Evolutionary conservation across 2,797 vertebrate genomes (phyloP), one percentile per base, ranked within the genome.

Genomic region (Micromesistius poutassou): DNA sequence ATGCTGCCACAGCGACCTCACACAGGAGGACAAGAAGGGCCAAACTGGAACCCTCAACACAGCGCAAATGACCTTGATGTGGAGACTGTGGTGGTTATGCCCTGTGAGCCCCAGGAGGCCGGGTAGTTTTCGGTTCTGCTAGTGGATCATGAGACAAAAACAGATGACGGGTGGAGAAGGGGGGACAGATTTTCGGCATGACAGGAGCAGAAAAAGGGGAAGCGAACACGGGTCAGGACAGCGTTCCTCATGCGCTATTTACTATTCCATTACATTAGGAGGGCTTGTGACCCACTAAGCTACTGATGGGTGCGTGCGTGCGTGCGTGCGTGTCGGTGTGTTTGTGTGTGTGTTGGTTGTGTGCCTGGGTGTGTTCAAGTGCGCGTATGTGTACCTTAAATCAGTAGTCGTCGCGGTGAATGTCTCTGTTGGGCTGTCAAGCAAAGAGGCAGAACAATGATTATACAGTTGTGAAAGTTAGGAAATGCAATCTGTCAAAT

Each of bases 211-310:
- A 83, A 62, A n/a, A 25, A 89, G 78, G 78, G 74, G 78, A 86
- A 85, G 55, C 85, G 86, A 83, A 83, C 73, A 82, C 84, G 86
- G 89, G 90, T 91, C 82, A 89, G 78, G 28, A 80, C 83, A 79
- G 80, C 83, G 35, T 28, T 82, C 81, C 89, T 91, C 90, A 90
- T 89, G 72, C 86, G 89, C 80, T 89, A 91, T 93, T 93, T 86
- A 90, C 82, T 62, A 74, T 31, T 35, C 28, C 70, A 78, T 76
- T 82, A 81, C 83, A 88, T 88, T 86, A 83, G 81, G 72, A 82
- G 81, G 84, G 74, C 81, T 75, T 74, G 78, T 84, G 85, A 87
- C 81, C 76, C 78, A 79, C 79, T 90, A 81, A 86, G 84, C 82
- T 82, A 89, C 88, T 85, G 85, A 78, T 40, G 2, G 85, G 81